phyloP scores from a whole-genome alignment of 2,113 vertebrate species.

The Dipodomys ordii region DNA sequence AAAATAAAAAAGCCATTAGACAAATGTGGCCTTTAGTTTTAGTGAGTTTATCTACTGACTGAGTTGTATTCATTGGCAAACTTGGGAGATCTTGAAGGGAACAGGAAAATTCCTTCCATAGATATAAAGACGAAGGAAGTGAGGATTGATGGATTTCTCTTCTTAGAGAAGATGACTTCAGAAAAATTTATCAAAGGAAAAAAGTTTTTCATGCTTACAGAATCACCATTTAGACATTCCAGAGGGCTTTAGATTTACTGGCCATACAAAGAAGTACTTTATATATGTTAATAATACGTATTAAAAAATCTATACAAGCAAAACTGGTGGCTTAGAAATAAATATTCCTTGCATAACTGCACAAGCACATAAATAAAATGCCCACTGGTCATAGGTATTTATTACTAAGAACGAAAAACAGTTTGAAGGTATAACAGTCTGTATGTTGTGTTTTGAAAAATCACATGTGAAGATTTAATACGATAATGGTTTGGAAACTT shows the following conservation, averaged over 20 bases:
- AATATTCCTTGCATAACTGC: not conserved
- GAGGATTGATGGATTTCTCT: not conserved
- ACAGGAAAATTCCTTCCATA: not conserved
- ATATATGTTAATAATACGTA: not conserved
- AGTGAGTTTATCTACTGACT: not conserved
- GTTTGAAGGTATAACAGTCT: not conserved
- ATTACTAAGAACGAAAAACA: not conserved
- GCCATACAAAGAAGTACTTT: not conserved
- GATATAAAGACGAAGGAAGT: not conserved
- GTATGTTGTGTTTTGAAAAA: not conserved
- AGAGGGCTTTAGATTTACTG: not conserved
- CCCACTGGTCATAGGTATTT: not conserved
- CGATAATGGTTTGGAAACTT: slow-evolving; percentile 43
- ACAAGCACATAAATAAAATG: not conserved
- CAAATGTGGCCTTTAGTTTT: too few relatives aligned
- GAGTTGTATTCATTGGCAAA: not conserved
- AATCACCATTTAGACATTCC: not conserved
- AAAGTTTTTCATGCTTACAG: not conserved
- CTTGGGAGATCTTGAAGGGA: not conserved
- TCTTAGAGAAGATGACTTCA: not conserved
- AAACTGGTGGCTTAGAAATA: not conserved
- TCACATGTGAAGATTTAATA: not conserved
- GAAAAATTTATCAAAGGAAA: not conserved
- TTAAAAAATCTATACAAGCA: not conserved
- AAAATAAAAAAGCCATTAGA: not conserved